These are phyloP conservation scores for Lerista edwardsae DNA, from an alignment of 2,797 vertebrate genomes.

Conservation along the genomic window DNA sequence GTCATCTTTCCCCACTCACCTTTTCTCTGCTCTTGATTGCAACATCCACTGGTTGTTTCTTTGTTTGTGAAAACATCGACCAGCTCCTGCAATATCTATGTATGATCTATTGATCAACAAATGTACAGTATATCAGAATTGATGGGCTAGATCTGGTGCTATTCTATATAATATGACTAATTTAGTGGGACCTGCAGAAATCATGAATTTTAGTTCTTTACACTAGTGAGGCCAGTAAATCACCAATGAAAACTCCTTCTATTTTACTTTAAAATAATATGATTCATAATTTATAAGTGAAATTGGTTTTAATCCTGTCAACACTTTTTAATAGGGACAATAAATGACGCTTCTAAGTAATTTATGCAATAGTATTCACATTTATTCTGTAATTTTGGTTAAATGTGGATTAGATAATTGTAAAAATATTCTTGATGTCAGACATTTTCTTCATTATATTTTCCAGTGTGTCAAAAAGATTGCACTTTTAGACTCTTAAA, in stretches of 20 bases:
- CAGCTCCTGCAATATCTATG: neutral
- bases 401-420: conserved; percentile 12
- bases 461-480: conserved; percentile 80
- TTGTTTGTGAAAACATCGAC: neutral
- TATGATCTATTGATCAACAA: neutral
- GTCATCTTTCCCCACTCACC: neutral
- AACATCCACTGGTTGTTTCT: neutral
- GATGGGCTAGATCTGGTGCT: neutral
- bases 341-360: conserved; percentile 28
- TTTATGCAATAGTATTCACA: conserved; percentile 51
- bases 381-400: conserved; percentile 58
- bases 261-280: conserved; percentile 4
- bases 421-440: conserved; percentile 70
- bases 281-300: conserved; percentile 31
- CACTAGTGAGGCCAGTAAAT: conserved; percentile 6
- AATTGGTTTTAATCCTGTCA: conserved; percentile 35
- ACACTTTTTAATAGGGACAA: conserved; percentile 27
- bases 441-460: conserved; percentile 77
- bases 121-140: neutral
- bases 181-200: conserved; percentile 28
- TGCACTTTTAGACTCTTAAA: conserved; percentile 84
- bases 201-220: conserved; percentile 29
- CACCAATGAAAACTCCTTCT: conserved; percentile 16
- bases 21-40: neutral
- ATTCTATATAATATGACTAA: neutral